Conservation (phyloP, 2,888 invertebrate genomes). For the Augochlorella aurata region DNA sequence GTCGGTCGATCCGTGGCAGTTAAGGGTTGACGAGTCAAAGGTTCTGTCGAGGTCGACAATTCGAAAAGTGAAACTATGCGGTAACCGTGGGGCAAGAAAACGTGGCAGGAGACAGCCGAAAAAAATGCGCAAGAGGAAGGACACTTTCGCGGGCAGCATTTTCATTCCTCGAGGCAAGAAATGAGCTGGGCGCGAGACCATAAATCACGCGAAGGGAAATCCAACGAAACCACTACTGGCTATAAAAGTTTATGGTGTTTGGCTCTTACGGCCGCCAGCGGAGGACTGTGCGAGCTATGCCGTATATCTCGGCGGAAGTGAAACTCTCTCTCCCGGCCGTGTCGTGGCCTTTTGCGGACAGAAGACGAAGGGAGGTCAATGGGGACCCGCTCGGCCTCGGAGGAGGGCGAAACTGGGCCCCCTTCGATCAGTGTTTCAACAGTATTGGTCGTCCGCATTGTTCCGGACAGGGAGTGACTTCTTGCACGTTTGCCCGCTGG, state of each 20-base stretch:
- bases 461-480: slow-evolving; percentile 37
- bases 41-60: neutral
- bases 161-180: slow-evolving; percentile 40
- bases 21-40: slow-evolving; percentile 37
- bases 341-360: slow-evolving; percentile 46
- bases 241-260: slow-evolving; percentile 79
- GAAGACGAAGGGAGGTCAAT: slow-evolving; percentile 42
- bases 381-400: slow-evolving; percentile 19
- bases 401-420: slow-evolving; percentile 14
- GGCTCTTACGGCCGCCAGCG: slow-evolving; percentile 51
- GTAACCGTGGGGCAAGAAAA: slow-evolving; percentile 13
- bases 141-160: slow-evolving; percentile 44
- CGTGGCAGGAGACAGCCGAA: neutral
- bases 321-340: slow-evolving; percentile 61
- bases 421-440: slow-evolving; percentile 67
- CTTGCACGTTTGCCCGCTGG: slow-evolving; percentile 1
- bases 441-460: slow-evolving; percentile 72
- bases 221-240: slow-evolving; percentile 77
- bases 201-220: slow-evolving; percentile 76
- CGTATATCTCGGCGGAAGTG: slow-evolving; percentile 71
- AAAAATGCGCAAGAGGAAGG: slow-evolving; percentile 36
- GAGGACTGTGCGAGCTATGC: slow-evolving; percentile 16
- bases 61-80: slow-evolving; percentile 28
- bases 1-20: neutral
- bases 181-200: slow-evolving; percentile 66